Evolutionary conservation across 1,140 invertebrate species (phyloP).

Genomic region (Hypothenemus hampei): DNA sequence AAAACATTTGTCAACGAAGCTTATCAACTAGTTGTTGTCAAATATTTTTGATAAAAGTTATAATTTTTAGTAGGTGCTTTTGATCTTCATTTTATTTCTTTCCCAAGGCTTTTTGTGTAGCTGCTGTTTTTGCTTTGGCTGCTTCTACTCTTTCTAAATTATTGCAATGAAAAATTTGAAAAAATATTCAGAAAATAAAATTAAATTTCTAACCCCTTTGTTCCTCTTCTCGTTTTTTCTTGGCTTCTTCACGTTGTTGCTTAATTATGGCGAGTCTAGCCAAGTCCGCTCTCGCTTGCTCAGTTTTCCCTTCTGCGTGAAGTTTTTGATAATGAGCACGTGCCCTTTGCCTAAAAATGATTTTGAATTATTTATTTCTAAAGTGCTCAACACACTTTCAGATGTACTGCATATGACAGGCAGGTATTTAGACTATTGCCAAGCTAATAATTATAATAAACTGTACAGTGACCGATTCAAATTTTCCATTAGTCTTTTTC

Average conservation of each 20-base stretch:
- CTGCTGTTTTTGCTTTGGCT: slow-evolving; percentile 41
- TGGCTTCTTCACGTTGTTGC: slow-evolving; percentile 91
- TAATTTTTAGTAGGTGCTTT: too few species aligned
- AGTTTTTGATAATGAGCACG: slow-evolving; percentile 85
- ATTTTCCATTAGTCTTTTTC: too few species aligned
- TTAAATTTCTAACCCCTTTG: slow-evolving; percentile 57
- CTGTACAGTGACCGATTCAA: too few species aligned
- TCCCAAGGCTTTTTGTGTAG: slow-evolving; percentile 43
- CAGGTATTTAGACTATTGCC: too few species aligned
- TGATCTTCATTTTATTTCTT: too few species aligned
- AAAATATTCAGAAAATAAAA: slow-evolving; percentile 1
- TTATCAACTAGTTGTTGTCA: too few species aligned
- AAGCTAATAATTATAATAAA: too few species aligned
- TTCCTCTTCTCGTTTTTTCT: slow-evolving; percentile 82
- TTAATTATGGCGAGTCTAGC: slow-evolving; percentile 85
- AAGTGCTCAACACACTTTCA: too few species aligned
- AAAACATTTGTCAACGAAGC: too few species aligned
- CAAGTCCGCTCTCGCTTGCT: slow-evolving; percentile 89
- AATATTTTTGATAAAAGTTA: too few species aligned
- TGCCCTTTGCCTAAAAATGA: slow-evolving; percentile 63
- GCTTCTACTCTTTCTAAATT: slow-evolving; percentile 42
- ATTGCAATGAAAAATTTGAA: slow-evolving; percentile 1
- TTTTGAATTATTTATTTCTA: neutral
- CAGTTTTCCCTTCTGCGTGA: slow-evolving; percentile 91
- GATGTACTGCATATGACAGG: too few species aligned